phyloP scores from a whole-genome alignment of 2,888 invertebrate genomes.

The Tachystola acroxantha region DNA sequence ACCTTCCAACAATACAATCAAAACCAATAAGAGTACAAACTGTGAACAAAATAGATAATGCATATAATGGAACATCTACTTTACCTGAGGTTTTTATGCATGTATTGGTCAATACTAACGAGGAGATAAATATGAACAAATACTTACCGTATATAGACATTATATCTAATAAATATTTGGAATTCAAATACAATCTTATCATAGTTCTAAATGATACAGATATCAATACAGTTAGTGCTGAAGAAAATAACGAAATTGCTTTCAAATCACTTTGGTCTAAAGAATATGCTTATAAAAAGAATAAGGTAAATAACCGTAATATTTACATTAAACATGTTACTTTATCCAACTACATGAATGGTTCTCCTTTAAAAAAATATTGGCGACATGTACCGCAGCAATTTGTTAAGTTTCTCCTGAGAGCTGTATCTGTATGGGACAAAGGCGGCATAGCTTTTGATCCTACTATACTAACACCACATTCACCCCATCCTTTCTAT shows the following conservation, averaged over 20 bases:
- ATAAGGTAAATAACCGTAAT: conserved; percentile 21
- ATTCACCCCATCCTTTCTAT: conserved; percentile 37
- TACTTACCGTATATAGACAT: conserved; percentile 48
- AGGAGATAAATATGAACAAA: conserved; percentile 37
- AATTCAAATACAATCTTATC: conserved; percentile 47
- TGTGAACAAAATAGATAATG: conserved; percentile 14
- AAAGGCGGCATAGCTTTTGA: conserved; percentile 61
- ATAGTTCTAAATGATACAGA: conserved; percentile 48
- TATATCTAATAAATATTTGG: conserved; percentile 40
- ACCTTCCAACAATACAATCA: conserved; percentile 30
- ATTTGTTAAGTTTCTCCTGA: conserved; percentile 47
- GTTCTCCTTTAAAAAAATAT: conserved; percentile 47
- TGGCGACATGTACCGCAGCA: conserved; percentile 47
- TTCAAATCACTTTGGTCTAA: conserved; percentile 44
- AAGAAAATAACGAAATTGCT: conserved; percentile 52
- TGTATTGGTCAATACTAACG: conserved; percentile 35
- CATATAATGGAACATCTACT: conserved; percentile 6
- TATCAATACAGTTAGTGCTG: conserved; percentile 28
- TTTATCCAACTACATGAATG: conserved; percentile 44
- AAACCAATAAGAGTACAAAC: conserved; percentile 21
- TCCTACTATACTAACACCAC: conserved; percentile 48
- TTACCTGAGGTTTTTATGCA: conserved; percentile 47
- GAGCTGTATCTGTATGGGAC: conserved; percentile 60
- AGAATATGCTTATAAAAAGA: conserved; percentile 19
- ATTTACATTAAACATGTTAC: conserved; percentile 38